phyloP scores from a whole-genome alignment of 2,888 invertebrate species.

The Trachelus tabidus region DNA sequence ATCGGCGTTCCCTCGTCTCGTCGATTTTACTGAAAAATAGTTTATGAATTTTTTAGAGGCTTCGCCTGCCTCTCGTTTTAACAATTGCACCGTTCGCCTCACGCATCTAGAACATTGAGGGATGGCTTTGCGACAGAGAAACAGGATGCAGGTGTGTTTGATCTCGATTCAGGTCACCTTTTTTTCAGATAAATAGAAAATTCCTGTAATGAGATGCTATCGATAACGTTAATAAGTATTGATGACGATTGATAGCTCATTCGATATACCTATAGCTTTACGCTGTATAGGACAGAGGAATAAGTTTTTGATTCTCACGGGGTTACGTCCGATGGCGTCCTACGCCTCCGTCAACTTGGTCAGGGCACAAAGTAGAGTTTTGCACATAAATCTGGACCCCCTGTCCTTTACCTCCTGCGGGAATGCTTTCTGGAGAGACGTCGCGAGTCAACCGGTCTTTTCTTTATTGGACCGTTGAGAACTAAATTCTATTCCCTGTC shows the following conservation, averaged over 20 bases:
- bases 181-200: neutral
- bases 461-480: conserved; percentile 62
- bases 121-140: neutral
- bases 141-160: neutral
- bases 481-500: conserved; percentile 17
- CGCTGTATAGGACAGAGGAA: neutral
- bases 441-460: conserved; percentile 54
- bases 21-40: conserved; percentile 25
- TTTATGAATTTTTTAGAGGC: conserved; percentile 32
- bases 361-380: conserved; percentile 53
- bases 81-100: neutral
- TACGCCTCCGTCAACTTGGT: conserved; percentile 54
- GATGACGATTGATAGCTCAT: neutral
- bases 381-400: conserved; percentile 65
- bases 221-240: neutral
- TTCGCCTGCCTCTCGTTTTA: neutral
- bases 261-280: neutral
- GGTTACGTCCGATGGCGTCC: conserved; percentile 41
- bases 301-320: neutral
- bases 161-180: neutral
- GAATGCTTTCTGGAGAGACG: conserved; percentile 56
- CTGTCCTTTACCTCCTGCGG: conserved; percentile 39
- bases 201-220: neutral
- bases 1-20: neutral
- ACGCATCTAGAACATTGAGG: neutral